phyloP scores from a whole-genome alignment of 1,140 invertebrate genomes.

The Eciton burchellii region DNA sequence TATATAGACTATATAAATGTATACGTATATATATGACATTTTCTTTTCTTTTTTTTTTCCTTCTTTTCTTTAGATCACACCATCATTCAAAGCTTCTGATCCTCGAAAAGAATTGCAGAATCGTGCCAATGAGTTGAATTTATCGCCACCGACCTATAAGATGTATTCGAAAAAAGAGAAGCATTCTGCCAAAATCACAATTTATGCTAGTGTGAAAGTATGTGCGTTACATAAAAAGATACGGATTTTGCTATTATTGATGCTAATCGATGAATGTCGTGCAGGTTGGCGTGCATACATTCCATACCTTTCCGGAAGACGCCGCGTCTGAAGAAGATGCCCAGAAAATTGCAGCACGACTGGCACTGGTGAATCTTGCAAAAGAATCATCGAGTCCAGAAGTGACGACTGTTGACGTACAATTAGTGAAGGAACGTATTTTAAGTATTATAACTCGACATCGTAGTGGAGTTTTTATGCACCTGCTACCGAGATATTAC shows the following conservation, averaged over 20 bases:
- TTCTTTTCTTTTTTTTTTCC: not conserved
- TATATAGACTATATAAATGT: not conserved
- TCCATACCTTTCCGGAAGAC: constrained; percentile 87
- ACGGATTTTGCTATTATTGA: not conserved
- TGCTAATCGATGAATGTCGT: not conserved
- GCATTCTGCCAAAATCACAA: constrained; percentile 19
- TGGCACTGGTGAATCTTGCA: constrained; percentile 84
- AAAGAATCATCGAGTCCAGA: constrained; percentile 79
- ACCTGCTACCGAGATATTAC: constrained; percentile 79
- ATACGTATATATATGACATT: no score
- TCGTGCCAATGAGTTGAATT: constrained; percentile 46
- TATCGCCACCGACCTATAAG: constrained; percentile 72
- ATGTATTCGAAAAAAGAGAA: constrained; percentile 53
- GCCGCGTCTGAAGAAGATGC: constrained; percentile 85
- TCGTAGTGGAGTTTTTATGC: constrained; percentile 84
- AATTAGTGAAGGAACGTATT: constrained; percentile 82
- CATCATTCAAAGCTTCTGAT: constrained; percentile 43
- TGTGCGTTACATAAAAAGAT: not conserved
- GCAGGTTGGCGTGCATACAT: constrained; percentile 58
- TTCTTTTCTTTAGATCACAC: not conserved
- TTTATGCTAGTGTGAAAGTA: constrained; percentile 79
- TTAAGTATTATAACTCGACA: constrained; percentile 85
- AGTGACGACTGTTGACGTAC: constrained; percentile 71
- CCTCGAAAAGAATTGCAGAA: constrained; percentile 66
- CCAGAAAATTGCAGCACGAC: constrained; percentile 85